A percentile compares a stretch with the other conserved stretches of the same genome.
These are phyloP conservation scores for Drosophila helvetica DNA, from an alignment of 2,888 invertebrate species.

Conservation along the genomic window DNA sequence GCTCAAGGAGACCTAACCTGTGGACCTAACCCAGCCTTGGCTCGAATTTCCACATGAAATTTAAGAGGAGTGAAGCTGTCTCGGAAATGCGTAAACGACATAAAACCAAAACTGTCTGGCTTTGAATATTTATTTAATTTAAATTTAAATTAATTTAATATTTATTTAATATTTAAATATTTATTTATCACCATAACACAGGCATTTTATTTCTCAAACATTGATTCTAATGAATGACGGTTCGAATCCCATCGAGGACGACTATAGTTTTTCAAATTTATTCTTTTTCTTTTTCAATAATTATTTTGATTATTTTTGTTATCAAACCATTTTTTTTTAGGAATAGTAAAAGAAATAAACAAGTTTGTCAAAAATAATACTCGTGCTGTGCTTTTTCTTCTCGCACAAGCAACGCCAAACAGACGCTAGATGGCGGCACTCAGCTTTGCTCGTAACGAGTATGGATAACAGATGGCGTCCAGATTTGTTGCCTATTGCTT, in stretches of 20 bases:
- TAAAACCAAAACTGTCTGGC: background rate
- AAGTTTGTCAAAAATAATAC: background rate
- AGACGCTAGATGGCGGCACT: background rate
- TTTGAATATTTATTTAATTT: background rate
- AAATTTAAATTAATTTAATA: too few relatives aligned
- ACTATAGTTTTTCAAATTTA: background rate
- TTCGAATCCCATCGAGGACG: background rate
- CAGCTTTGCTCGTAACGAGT: accelerated
- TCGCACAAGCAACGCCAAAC: background rate
- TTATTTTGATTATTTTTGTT: background rate
- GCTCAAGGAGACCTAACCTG: background rate
- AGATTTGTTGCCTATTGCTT: background rate
- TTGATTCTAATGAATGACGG: background rate
- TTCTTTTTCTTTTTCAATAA: background rate
- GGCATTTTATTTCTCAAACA: too few relatives aligned
- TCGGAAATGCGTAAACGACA: background rate
- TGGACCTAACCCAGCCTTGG: too few relatives aligned
- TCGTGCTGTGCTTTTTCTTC: background rate
- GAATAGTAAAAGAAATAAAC: background rate
- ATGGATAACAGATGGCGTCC: slow-evolving; percentile 32
- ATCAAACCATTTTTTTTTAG: background rate
- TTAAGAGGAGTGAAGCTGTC: background rate
- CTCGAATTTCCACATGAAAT: too few relatives aligned
- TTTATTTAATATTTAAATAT: too few relatives aligned
- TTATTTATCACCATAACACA: too few relatives aligned